Percentiles rank a stretch among this genome's conserved stretches.
phyloP scores from a whole-genome alignment of 1,140 invertebrate genomes.

The Alviniconcha marisindica region DNA sequence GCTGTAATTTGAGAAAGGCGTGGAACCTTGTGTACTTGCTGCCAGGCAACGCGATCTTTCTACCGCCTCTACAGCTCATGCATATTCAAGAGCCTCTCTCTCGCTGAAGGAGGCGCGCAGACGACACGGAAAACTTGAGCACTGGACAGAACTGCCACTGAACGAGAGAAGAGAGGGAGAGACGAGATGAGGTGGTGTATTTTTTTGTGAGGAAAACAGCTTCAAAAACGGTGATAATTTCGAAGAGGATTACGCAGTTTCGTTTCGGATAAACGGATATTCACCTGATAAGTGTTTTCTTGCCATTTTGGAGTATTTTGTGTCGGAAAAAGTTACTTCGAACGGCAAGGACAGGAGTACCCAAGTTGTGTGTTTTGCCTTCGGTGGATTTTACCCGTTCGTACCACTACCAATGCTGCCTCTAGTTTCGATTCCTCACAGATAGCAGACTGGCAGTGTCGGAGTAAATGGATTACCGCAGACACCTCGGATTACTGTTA shows the following conservation, averaged over 20 bases:
- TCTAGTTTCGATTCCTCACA: conserved; percentile 29
- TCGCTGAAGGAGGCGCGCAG: background rate
- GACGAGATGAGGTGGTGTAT: background rate
- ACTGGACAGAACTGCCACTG: too few species aligned
- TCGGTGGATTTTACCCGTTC: background rate
- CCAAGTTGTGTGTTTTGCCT: too few species aligned
- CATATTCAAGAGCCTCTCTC: background rate
- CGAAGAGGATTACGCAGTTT: too few species aligned
- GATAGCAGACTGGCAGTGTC: background rate
- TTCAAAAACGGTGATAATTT: too few species aligned
- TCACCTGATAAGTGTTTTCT: background rate
- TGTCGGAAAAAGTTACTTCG: too few species aligned
- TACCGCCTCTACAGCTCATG: background rate
- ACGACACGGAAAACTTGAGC: background rate
- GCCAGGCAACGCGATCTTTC: background rate
- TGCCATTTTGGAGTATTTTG: background rate
- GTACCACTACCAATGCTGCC: background rate
- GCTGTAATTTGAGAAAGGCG: too few species aligned
- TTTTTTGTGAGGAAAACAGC: too few species aligned
- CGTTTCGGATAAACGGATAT: background rate
- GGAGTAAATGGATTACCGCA: conserved; percentile 15
- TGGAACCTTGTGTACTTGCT: background rate
- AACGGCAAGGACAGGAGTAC: too few species aligned
- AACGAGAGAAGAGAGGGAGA: background rate
- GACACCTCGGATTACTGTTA: conserved; percentile 1